Conservation (phyloP, 2,797 vertebrate species). For the Artibeus lituratus region DNA sequence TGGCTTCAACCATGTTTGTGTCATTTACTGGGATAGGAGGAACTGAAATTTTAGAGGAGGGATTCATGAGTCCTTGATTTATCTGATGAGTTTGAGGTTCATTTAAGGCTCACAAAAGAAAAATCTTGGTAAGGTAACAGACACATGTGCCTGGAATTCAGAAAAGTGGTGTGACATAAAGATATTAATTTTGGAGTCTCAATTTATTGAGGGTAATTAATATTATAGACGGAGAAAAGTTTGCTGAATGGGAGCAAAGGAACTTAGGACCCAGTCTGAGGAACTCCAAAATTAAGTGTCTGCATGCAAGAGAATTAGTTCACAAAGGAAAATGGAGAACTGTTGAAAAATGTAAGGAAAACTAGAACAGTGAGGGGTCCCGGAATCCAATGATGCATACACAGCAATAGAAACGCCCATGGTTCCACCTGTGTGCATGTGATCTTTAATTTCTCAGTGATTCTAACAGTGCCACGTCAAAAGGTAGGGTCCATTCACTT, state of each 20-base stretch:
- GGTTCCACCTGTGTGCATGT: neutral
- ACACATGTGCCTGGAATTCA: neutral
- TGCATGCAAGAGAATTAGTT: neutral
- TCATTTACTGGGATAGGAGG: neutral
- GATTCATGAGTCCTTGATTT: neutral
- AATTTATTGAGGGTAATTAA: neutral
- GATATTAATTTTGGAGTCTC: neutral
- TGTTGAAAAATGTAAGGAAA: neutral
- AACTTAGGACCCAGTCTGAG: neutral
- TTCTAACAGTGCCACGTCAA: neutral
- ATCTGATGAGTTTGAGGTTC: neutral
- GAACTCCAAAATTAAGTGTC: neutral
- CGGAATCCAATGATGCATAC: neutral
- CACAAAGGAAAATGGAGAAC: neutral
- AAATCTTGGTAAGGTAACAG: neutral
- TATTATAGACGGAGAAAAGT: neutral
- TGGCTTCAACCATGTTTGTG: neutral
- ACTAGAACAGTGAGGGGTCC: neutral
- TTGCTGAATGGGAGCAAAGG: neutral
- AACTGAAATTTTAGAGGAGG: neutral
- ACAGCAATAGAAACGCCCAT: neutral
- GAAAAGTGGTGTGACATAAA: neutral
- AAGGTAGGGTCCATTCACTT: neutral
- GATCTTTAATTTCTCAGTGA: neutral
- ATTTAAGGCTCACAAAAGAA: neutral